A percentile compares a stretch with the other conserved stretches of the same genome.
Evolutionary conservation across 2,888 invertebrate genomes (phyloP).

Genomic region (Melieria picta): DNA sequence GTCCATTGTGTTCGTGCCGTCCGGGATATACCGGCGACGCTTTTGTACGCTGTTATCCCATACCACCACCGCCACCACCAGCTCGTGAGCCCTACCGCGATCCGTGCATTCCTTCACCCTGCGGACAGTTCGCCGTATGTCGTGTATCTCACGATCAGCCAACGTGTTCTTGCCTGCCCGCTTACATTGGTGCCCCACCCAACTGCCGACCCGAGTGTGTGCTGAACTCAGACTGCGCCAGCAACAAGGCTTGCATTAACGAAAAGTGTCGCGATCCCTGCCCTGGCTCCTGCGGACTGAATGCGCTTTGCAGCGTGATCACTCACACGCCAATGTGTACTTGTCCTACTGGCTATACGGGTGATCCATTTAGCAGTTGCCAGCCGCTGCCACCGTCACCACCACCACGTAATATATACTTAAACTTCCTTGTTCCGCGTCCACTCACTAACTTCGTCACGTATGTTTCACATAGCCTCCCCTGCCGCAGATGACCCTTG

Average conservation of each 20-base stretch:
- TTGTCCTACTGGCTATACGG: conserved; percentile 74
- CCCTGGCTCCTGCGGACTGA: conserved; percentile 75
- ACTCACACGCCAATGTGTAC: conserved; percentile 78
- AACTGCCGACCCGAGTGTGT: conserved; percentile 78
- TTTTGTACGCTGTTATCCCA: conserved; percentile 72
- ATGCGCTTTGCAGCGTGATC: conserved; percentile 77
- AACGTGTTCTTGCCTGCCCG: conserved; percentile 72
- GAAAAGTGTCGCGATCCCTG: conserved; percentile 79
- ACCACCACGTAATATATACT: conserved; percentile 51
- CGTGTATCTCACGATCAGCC: conserved; percentile 72
- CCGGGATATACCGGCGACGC: conserved; percentile 76
- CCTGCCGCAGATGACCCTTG: conserved; percentile 70
- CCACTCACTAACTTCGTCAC: conserved; percentile 2
- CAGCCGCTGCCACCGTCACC: conserved; percentile 60
- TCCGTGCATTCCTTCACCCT: conserved; percentile 75
- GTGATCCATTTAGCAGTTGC: conserved; percentile 76
- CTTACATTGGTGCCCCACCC: conserved; percentile 75
- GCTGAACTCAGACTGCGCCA: conserved; percentile 76
- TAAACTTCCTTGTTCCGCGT: neutral
- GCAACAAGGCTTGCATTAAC: conserved; percentile 75
- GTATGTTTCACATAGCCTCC: conserved; percentile 45
- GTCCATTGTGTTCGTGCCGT: conserved; percentile 72
- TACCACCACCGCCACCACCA: conserved; percentile 64
- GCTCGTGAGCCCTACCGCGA: conserved; percentile 61
- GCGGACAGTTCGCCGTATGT: conserved; percentile 77